Conservation (phyloP, 2,113 vertebrate species). For the Carassius auratus region DNA sequence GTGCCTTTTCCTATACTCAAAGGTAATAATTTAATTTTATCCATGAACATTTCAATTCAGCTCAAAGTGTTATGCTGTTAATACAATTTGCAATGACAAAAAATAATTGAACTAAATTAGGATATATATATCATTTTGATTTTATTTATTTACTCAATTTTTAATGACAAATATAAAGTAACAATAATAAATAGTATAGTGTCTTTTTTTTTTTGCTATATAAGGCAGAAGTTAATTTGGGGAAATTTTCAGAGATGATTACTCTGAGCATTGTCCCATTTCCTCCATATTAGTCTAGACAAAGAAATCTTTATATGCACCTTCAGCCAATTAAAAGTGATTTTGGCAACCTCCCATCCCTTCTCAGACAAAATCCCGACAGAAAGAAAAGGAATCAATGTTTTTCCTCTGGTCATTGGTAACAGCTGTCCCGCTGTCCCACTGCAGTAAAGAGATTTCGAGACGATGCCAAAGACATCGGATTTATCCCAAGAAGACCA, state of each 20-base stretch:
- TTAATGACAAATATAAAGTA: too few relatives aligned
- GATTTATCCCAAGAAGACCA: slow-evolving; percentile 36
- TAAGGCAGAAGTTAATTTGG: background rate
- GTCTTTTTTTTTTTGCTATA: background rate
- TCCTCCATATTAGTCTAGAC: slow-evolving; percentile 4
- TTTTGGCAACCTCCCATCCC: slow-evolving; percentile 29
- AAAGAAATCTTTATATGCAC: slow-evolving; percentile 12
- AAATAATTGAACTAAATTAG: too few relatives aligned
- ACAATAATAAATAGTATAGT: background rate
- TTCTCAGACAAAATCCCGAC: background rate
- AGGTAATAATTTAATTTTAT: background rate
- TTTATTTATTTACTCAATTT: too few relatives aligned
- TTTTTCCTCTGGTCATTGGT: slow-evolving; percentile 36
- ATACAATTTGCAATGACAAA: background rate
- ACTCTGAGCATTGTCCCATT: background rate
- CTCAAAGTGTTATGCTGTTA: background rate
- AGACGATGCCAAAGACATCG: slow-evolving; percentile 49
- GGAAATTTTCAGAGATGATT: slow-evolving; percentile 2
- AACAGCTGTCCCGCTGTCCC: slow-evolving; percentile 55
- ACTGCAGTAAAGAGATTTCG: slow-evolving; percentile 30
- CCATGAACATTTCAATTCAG: background rate
- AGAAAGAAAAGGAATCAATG: slow-evolving; percentile 38
- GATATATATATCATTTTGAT: background rate
- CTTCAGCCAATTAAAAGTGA: slow-evolving; percentile 28
- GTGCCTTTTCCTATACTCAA: background rate